Percentiles rank a stretch among this genome's conserved stretches.
Evolutionary conservation across 2,888 invertebrate genomes (phyloP).

Genomic region (Yponomeuta evonymella): DNA sequence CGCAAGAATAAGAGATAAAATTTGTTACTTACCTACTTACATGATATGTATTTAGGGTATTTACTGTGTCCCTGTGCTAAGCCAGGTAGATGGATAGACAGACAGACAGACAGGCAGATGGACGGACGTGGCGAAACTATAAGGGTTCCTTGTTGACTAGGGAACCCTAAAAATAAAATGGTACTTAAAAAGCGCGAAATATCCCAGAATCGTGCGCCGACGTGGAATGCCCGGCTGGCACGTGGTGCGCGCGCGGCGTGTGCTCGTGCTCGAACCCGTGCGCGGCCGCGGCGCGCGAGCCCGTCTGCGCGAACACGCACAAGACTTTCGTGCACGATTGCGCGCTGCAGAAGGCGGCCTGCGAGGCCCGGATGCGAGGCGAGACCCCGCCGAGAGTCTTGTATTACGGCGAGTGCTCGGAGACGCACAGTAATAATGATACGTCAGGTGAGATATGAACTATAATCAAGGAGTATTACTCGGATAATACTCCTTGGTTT

Average conservation of each 20-base stretch:
- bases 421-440: conserved; percentile 76
- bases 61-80: too few relatives aligned
- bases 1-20: too few relatives aligned
- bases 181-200: not conserved
- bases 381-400: conserved; percentile 68
- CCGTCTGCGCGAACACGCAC: conserved; percentile 86
- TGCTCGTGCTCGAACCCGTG: conserved; percentile 91
- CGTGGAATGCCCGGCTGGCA: conserved; percentile 86
- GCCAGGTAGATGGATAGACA: too few relatives aligned
- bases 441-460: conserved; percentile 23
- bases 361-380: conserved; percentile 81
- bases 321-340: conserved; percentile 89
- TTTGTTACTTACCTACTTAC: too few relatives aligned
- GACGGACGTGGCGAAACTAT: too few relatives aligned
- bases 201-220: conserved; percentile 84
- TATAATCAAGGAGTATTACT: too few relatives aligned
- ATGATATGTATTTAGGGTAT: too few relatives aligned
- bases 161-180: too few relatives aligned
- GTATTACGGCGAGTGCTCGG: conserved; percentile 87
- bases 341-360: conserved; percentile 85
- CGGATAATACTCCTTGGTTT: too few relatives aligned
- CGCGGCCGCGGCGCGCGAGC: conserved; percentile 78
- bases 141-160: too few relatives aligned
- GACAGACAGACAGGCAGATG: too few relatives aligned
- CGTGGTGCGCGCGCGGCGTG: conserved; percentile 87